Evolutionary conservation across 2,797 vertebrate species (phyloP).

Genomic region (Phrynocephalus guinanensis): DNA sequence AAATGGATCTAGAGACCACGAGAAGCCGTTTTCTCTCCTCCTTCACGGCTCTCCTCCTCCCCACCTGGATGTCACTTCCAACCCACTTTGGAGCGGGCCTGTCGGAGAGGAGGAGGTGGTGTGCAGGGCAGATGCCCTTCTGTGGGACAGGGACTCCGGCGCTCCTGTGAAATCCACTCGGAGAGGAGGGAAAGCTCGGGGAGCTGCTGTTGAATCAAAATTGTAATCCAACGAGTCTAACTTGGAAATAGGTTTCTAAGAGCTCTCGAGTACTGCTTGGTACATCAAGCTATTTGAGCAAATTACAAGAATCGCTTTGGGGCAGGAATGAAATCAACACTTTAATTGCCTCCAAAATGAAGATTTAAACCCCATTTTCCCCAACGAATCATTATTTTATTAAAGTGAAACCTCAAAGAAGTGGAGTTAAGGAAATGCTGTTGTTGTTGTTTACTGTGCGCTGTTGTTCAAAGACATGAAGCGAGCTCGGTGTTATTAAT

Average conservation of each 20-base stretch:
- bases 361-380: constrained; percentile 92
- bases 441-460: constrained; percentile 12
- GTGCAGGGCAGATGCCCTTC: neutral
- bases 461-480: neutral
- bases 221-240: constrained; percentile 83
- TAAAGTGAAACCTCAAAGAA: constrained; percentile 75
- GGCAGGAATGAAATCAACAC: constrained; percentile 91
- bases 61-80: neutral
- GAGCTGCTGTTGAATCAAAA: constrained; percentile 70
- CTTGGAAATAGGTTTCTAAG: constrained; percentile 87
- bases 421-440: constrained; percentile 59
- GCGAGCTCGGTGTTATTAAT: neutral
- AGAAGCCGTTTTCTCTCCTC: no score
- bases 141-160: no score
- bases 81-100: neutral
- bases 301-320: constrained; percentile 91
- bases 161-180: constrained; percentile 45
- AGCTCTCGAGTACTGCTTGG: constrained; percentile 88
- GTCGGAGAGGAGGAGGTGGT: neutral
- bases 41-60: neutral
- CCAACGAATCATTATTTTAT: constrained; percentile 84
- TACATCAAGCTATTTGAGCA: constrained; percentile 91
- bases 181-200: constrained; percentile 31
- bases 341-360: constrained; percentile 99
- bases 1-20: no score